A percentile compares a stretch with the other conserved stretches of the same genome.
phyloP scores from a whole-genome alignment of 30 jellyfish, hydroid and myxozoan species.

The Pelagia noctiluca region DNA sequence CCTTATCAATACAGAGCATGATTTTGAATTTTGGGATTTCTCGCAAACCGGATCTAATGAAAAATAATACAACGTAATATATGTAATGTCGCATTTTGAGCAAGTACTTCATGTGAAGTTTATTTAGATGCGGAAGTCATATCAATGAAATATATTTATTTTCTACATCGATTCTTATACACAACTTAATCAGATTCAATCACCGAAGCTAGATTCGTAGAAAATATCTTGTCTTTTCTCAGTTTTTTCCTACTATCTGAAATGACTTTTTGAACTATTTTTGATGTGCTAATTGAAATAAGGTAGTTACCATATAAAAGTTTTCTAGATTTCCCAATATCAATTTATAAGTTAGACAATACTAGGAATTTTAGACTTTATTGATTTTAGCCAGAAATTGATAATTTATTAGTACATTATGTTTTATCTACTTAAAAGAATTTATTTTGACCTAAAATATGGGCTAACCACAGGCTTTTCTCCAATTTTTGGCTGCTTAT shows the following conservation, averaged over 20 bases:
- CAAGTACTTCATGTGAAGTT: slow-evolving; percentile 36
- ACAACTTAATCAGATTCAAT: slow-evolving; percentile 44
- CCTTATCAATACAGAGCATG: not conserved
- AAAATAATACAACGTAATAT: slow-evolving; percentile 22
- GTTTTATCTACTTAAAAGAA: too few species aligned
- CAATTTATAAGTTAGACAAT: too few species aligned
- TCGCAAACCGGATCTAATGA: not conserved
- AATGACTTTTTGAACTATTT: too few species aligned
- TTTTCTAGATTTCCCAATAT: too few species aligned
- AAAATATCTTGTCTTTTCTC: slow-evolving; percentile 1
- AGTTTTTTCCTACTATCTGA: not conserved
- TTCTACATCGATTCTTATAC: slow-evolving; percentile 64
- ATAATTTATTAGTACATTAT: too few species aligned
- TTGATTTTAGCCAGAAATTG: too few species aligned
- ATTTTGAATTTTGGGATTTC: not conserved
- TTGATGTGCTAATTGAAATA: too few species aligned
- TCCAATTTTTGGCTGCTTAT: too few species aligned
- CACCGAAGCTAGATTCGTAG: slow-evolving; percentile 72
- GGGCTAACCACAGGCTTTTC: too few species aligned
- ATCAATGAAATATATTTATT: slow-evolving; percentile 55
- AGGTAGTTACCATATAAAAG: too few species aligned
- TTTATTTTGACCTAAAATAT: too few species aligned
- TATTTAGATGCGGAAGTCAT: slow-evolving; percentile 42
- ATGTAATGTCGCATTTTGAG: slow-evolving; percentile 50
- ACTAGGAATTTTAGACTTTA: too few species aligned